Base-by-base conservation (phyloP, 1,140 invertebrate species). In the Calephelis nemesis region DNA sequence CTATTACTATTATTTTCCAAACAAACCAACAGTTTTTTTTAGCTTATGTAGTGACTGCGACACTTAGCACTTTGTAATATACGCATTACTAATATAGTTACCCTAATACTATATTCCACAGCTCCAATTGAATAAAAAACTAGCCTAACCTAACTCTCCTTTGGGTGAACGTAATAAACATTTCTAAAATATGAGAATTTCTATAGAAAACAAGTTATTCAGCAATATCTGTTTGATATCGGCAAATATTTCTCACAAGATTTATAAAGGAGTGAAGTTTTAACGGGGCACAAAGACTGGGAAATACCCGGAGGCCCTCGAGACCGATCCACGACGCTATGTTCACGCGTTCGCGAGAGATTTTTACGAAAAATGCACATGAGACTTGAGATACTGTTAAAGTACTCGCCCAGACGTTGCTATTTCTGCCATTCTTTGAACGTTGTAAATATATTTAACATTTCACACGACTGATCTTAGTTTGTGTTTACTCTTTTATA, bases 271-370 rank as follows among this genome's bases (percentile, higher is more conserved):
- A 75, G 72, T 75, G 70, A 74, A 76, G 69, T 72, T 75, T 73
- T 68, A 67, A 69, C 67, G 68, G 62, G 67, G 64, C 70, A 72
- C 65, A 71, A 63, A 68, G 71, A 71, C 70, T 71, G 73, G 70
- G 68, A 66, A 74, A 60, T 47, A 65, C 70, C 74, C 65, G 68
- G 63, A 42, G 67, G 74, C 74, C 75, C 47, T 75, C 12, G 52
- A 82, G 82, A 79, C 74, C 78, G 66, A 81, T 78, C 71, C 65
- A 64, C 69, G 52, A 74, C 73, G 80, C 76, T 81, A 81, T 76
- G 70, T 74, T 79, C 73, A 58, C 74, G 75, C 75, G 66, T 77
- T 76, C 64, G 65, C 68, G 39, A 19, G 30, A 65, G 54, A 65
- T 64, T 54, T 19, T 54, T 54, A 19, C 52, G 19, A 19, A 54